phyloP scores from a whole-genome alignment of 2,797 vertebrate species.

The Austrolebias charrua region DNA sequence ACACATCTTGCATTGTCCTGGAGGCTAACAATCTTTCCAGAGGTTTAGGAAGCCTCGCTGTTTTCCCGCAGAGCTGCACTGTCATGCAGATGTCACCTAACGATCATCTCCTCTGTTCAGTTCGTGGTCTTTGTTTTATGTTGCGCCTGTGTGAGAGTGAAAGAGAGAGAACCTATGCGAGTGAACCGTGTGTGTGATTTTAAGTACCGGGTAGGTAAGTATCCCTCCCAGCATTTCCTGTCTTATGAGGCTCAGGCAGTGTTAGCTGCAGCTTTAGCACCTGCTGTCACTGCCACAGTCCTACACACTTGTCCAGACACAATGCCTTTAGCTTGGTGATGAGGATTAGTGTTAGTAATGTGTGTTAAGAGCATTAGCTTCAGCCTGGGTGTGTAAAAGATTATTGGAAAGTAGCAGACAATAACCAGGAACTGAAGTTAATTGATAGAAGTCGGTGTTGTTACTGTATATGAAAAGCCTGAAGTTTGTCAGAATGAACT shows the following conservation, averaged over 20 bases:
- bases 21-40: constrained; percentile 33
- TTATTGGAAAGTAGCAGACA: constrained; percentile 58
- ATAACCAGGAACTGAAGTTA: constrained; percentile 43
- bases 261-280: constrained; percentile 75
- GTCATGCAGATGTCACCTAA: constrained; percentile 65
- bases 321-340: constrained; percentile 63
- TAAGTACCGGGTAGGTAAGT: constrained; percentile 73
- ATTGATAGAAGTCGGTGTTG: constrained; percentile 26
- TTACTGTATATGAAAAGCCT: background rate
- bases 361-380: constrained; percentile 73
- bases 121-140: constrained; percentile 50
- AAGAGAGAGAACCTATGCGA: constrained; percentile 4
- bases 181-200: constrained; percentile 27
- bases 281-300: constrained; percentile 71
- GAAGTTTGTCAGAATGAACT: background rate
- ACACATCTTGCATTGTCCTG: constrained; percentile 22
- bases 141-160: constrained; percentile 20
- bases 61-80: constrained; percentile 53
- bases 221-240: constrained; percentile 75
- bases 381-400: constrained; percentile 49
- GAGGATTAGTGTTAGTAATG: constrained; percentile 69
- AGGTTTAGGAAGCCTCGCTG: constrained; percentile 41
- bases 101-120: constrained; percentile 53
- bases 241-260: constrained; percentile 75
- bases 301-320: constrained; percentile 74